Percentiles rank a stretch among this genome's conserved stretches.
phyloP scores from a whole-genome alignment of 1,140 invertebrate species.

The Vanessa atalanta region DNA sequence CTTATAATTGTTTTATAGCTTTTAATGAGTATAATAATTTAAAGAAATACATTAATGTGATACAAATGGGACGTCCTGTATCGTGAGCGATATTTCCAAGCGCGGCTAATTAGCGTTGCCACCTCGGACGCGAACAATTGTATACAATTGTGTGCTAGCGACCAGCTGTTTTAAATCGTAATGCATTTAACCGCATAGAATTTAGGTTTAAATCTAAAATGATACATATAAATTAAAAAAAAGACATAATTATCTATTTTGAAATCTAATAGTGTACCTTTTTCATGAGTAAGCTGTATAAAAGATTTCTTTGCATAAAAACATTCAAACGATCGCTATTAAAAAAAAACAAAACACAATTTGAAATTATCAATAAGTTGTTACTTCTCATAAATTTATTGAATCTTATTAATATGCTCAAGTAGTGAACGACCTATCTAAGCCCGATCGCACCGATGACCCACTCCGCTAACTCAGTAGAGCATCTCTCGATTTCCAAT shows the following conservation, averaged over 20 bases:
- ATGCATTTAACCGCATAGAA: not conserved
- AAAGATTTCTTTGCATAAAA: too few species aligned
- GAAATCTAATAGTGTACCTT: too few species aligned
- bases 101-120: constrained; percentile 61
- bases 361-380: not conserved
- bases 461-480: constrained; percentile 72
- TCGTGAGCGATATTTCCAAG: constrained; percentile 48
- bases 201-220: not conserved
- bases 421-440: constrained; percentile 6
- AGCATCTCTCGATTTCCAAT: constrained; percentile 60
- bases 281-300: too few species aligned
- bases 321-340: not conserved
- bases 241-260: not conserved
- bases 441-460: constrained; percentile 52
- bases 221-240: not conserved
- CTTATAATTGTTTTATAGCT: not conserved
- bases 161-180: constrained; percentile 26
- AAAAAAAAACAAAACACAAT: not conserved
- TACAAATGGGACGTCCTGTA: constrained; percentile 40
- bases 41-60: not conserved
- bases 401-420: too few species aligned
- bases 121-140: constrained; percentile 62
- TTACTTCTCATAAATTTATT: not conserved
- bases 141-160: constrained; percentile 52
- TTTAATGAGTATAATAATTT: constrained; percentile 6